Evolutionary conservation across 2,888 invertebrate species (phyloP).

Genomic region (Drosophila rubida): DNA sequence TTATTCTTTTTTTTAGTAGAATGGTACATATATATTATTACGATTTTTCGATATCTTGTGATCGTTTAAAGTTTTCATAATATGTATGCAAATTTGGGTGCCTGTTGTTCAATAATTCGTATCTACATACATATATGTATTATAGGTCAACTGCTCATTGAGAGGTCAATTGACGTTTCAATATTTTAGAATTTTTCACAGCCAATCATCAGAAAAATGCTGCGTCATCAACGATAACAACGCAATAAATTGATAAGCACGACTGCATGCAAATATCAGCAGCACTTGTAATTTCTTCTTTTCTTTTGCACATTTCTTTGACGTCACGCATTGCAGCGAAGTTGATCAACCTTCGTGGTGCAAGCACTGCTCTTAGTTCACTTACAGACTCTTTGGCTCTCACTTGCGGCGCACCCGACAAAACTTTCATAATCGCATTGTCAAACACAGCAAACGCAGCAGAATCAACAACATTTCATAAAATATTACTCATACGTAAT

Average conservation of each 20-base stretch:
- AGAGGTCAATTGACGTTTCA: no score
- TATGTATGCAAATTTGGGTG: no score
- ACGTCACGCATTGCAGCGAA: not conserved
- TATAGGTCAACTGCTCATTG: not conserved
- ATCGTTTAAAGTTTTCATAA: no score
- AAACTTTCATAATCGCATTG: conserved; percentile 5
- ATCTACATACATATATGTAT: no score
- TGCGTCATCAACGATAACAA: not conserved
- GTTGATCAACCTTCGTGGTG: not conserved
- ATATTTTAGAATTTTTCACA: not conserved
- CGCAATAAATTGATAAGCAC: not conserved
- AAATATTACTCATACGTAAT: no score
- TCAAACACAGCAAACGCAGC: not conserved
- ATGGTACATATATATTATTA: no score
- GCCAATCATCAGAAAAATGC: not conserved
- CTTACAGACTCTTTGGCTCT: not conserved
- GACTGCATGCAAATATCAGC: not conserved
- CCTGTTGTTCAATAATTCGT: no score
- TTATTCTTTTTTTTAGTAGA: no score
- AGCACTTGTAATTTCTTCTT: not conserved
- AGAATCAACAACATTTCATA: not conserved
- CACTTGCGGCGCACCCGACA: conserved; percentile 28
- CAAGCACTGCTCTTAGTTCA: not conserved
- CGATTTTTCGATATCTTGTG: no score
- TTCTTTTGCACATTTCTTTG: not conserved